phyloP scores from a whole-genome alignment of 2,888 invertebrate species.

The Scaptomyza cyrtandrae region DNA sequence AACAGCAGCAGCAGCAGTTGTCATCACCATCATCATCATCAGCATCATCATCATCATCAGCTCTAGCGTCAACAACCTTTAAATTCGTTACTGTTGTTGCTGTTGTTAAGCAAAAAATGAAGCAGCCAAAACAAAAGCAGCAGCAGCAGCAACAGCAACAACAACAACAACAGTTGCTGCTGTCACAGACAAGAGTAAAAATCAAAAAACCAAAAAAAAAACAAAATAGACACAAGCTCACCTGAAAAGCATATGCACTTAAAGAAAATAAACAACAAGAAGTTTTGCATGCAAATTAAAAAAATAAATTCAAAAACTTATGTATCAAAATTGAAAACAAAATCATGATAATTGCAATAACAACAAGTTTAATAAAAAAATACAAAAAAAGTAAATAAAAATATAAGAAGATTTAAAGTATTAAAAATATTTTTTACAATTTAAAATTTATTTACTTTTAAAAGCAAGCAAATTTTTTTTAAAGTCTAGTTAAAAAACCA shows the following conservation, averaged over 20 bases:
- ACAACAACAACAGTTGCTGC: conserved; percentile 57
- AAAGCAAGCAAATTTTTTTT: too few species aligned
- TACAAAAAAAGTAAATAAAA: too few species aligned
- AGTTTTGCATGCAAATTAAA: too few species aligned
- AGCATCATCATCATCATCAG: conserved; percentile 59
- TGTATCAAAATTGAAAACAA: too few species aligned
- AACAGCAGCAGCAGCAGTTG: conserved; percentile 53
- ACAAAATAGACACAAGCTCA: conserved; percentile 34
- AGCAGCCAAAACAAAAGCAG: conserved; percentile 52
- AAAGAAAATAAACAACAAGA: neutral
- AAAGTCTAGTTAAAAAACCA: too few species aligned
- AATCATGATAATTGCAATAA: too few species aligned
- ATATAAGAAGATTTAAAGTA: too few species aligned
- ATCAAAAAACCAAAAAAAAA: conserved; percentile 21
- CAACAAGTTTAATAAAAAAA: too few species aligned
- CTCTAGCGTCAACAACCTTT: conserved; percentile 71
- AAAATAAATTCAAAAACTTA: too few species aligned
- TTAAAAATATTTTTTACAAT: too few species aligned
- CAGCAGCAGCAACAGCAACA: conserved; percentile 27
- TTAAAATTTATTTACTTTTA: too few species aligned
- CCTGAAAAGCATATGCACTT: conserved; percentile 47
- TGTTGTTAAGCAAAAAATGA: conserved; percentile 51
- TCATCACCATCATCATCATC: conserved; percentile 64
- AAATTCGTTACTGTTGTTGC: conserved; percentile 50
- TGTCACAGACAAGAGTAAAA: conserved; percentile 61